Evolutionary conservation across 1,140 invertebrate species (phyloP).

Genomic region (Brachionus paranguensis): DNA sequence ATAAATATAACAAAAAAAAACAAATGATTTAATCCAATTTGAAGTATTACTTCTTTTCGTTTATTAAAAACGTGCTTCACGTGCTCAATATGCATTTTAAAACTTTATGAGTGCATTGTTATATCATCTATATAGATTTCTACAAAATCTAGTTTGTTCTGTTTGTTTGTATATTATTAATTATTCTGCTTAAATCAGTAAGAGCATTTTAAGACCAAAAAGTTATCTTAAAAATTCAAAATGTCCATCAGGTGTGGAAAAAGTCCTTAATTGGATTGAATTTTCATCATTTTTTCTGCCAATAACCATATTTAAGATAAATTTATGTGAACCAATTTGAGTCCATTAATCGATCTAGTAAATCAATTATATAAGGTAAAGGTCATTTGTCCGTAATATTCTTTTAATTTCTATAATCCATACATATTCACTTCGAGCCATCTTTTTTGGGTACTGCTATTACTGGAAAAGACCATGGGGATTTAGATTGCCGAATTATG

Average conservation of each 20-base stretch:
- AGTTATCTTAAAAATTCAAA: neutral
- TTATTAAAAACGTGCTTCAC: neutral
- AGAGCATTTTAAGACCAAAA: neutral
- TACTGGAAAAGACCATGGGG: neutral
- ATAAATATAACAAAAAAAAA: too few species aligned
- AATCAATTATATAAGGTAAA: neutral
- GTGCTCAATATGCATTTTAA: neutral
- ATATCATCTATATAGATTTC: neutral
- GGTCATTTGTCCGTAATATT: neutral
- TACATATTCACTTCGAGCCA: neutral
- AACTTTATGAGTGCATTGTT: neutral
- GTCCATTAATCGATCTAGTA: neutral
- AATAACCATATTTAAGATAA: neutral
- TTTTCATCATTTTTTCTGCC: neutral
- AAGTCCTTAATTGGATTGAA: neutral
- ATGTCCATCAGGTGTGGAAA: neutral
- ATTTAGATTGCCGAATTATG: neutral
- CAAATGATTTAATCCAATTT: too few species aligned
- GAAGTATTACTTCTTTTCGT: neutral
- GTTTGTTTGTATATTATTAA: neutral
- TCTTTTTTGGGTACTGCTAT: neutral
- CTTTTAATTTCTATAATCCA: neutral
- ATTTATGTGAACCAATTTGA: neutral
- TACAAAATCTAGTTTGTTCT: neutral
- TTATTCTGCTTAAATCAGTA: neutral